Percentiles rank a stretch among this genome's conserved stretches.
Evolutionary conservation across 2,113 vertebrate species (phyloP).

Genomic region (Planiliza haematocheilus): DNA sequence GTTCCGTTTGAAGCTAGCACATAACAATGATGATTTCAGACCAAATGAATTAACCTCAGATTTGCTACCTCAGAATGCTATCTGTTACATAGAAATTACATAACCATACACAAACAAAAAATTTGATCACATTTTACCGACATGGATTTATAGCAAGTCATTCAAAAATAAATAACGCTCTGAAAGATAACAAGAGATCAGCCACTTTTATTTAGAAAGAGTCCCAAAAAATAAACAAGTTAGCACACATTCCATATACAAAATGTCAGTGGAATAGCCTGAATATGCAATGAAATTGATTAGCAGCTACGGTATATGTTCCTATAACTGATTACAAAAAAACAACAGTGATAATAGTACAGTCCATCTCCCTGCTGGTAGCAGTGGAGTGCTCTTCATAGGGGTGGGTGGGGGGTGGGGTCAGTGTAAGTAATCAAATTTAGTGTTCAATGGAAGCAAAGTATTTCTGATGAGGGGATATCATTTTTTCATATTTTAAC

Average conservation of each 20-base stretch:
- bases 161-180: conserved; percentile 25
- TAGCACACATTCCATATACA: conserved; percentile 87
- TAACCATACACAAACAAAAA: neutral
- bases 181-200: conserved; percentile 75
- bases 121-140: no score
- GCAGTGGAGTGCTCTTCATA: conserved; percentile 28
- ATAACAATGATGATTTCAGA: no score
- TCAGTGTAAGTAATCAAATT: conserved; percentile 22
- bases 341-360: conserved; percentile 66
- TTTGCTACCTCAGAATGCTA: no score
- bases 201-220: conserved; percentile 87
- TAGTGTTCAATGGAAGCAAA: conserved; percentile 24
- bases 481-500: conserved; percentile 57
- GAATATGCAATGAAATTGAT: conserved; percentile 74
- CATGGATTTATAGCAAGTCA: neutral
- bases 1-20: no score
- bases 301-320: conserved; percentile 64
- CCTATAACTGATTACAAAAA: conserved; percentile 69
- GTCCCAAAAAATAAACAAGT: conserved; percentile 87
- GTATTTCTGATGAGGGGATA: conserved; percentile 48
- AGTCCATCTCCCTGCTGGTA: conserved; percentile 49
- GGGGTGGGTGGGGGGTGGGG: no score
- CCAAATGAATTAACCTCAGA: no score
- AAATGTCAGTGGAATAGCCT: conserved; percentile 82
- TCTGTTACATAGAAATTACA: no score